Evolutionary conservation across 92 coral and sea anemone genomes (phyloP).

Genomic region (Porites cylindrica): DNA sequence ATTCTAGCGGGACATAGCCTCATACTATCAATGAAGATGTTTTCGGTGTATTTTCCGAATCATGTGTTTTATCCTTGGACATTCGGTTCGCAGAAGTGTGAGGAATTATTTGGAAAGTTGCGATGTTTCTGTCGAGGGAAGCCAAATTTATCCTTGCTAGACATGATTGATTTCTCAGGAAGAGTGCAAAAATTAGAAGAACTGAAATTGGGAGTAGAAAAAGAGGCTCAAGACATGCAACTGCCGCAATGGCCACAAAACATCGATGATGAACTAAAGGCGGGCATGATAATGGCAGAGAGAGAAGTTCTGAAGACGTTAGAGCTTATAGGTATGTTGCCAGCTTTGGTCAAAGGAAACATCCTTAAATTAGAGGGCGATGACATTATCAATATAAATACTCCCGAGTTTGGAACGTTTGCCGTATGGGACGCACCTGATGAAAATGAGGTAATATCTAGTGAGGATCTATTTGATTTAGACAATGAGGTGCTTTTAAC

Average conservation of each 20-base stretch:
- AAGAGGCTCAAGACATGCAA: too few relatives aligned
- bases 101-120: slow-evolving; percentile 25
- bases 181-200: slow-evolving; percentile 14
- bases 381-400: slow-evolving; percentile 28
- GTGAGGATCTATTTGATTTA: slow-evolving; percentile 38
- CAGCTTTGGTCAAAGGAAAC: neutral
- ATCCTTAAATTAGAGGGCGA: slow-evolving; percentile 16
- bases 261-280: too few relatives aligned
- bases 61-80: slow-evolving; percentile 43
- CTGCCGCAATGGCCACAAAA: too few relatives aligned
- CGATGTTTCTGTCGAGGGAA: slow-evolving; percentile 56
- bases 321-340: too few relatives aligned
- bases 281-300: too few relatives aligned
- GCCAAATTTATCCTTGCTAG: slow-evolving; percentile 43
- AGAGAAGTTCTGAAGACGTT: too few relatives aligned
- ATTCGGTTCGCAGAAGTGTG: slow-evolving; percentile 54
- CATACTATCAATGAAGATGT: slow-evolving; percentile 44
- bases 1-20: slow-evolving; percentile 30
- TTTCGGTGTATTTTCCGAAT: slow-evolving; percentile 26
- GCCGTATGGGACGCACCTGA: slow-evolving; percentile 42
- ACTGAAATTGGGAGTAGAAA: neutral
- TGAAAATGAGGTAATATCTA: slow-evolving; percentile 43
- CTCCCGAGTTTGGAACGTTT: slow-evolving; percentile 40
- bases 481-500: slow-evolving; percentile 31
- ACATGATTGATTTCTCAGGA: slow-evolving; percentile 37